A percentile compares a stretch with the other conserved stretches of the same genome.
phyloP scores from a whole-genome alignment of 1,140 invertebrate genomes.

The Drosophila nasuta region DNA sequence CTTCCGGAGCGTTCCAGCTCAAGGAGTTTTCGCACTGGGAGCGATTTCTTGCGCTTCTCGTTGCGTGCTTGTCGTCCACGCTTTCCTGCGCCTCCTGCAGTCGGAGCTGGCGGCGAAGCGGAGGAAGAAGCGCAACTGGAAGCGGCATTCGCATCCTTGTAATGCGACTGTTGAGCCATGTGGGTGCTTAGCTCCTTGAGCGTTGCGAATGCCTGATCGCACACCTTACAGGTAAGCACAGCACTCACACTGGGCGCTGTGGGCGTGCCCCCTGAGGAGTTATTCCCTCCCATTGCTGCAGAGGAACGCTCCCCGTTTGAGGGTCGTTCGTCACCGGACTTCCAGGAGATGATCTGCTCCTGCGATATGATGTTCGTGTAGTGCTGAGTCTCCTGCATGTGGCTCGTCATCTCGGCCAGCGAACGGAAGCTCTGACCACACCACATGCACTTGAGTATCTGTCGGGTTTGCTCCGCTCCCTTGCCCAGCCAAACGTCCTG shows the following conservation, averaged over 20 bases:
- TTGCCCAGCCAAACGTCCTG: conserved; percentile 99
- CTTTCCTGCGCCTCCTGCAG: conserved; percentile 85
- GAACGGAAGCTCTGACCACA: conserved; percentile 98
- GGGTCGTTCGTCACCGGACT: conserved; percentile 90
- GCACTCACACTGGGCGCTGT: conserved; percentile 91
- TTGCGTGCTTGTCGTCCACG: conserved; percentile 91
- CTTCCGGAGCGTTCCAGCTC: conserved; percentile 93
- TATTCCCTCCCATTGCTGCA: background rate
- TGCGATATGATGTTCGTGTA: conserved; percentile 99
- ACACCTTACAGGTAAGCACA: conserved; percentile 98
- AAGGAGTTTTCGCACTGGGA: conserved; percentile 95
- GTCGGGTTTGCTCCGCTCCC: conserved; percentile 97
- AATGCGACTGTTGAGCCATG: conserved; percentile 99
- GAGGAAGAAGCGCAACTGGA: conserved; percentile 28
- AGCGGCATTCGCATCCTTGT: conserved; percentile 91
- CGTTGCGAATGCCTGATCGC: conserved; percentile 97
- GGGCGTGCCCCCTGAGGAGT: conserved; percentile 11
- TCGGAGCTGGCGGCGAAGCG: conserved; percentile 87
- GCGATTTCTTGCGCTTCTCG: conserved; percentile 96
- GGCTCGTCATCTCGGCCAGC: conserved; percentile 98
- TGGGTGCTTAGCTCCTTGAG: conserved; percentile 98
- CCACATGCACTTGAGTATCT: conserved; percentile 99
- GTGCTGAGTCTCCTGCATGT: conserved; percentile 99
- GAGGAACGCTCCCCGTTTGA: conserved; percentile 27
- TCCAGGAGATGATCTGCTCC: conserved; percentile 98